Evolutionary conservation across 2,888 invertebrate genomes (phyloP).

Genomic region (Germaria angustata): DNA sequence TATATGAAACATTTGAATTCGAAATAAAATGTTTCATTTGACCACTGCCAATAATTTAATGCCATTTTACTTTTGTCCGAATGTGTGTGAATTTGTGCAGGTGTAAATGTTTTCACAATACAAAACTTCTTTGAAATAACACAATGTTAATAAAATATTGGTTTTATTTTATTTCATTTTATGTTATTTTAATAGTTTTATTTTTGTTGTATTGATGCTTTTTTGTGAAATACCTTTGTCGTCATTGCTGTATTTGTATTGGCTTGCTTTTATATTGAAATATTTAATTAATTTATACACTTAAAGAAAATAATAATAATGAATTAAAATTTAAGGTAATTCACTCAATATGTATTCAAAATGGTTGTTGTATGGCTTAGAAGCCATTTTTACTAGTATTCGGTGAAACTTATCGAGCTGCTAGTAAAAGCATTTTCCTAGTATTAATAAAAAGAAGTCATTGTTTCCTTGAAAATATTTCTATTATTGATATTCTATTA

Average conservation of each 20-base stretch:
- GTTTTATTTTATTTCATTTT: constrained; percentile 9
- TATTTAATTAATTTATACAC: no score
- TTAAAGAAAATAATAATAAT: no score
- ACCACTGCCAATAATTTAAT: not conserved
- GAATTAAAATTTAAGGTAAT: no score
- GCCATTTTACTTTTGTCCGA: not conserved
- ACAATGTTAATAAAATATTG: constrained; percentile 36
- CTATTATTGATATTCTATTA: no score
- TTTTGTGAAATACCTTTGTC: not conserved
- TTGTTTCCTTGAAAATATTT: no score
- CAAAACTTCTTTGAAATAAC: constrained; percentile 47
- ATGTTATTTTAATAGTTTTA: not conserved
- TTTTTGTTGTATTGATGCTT: not conserved
- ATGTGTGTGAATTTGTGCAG: constrained; percentile 58
- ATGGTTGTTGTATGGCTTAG: no score
- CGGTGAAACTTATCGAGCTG: no score
- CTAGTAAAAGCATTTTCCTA: no score
- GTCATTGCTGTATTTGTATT: constrained; percentile 1
- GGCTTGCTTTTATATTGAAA: not conserved
- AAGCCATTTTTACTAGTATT: no score
- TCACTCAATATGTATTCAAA: no score
- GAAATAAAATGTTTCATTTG: not conserved
- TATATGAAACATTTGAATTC: not conserved
- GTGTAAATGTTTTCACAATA: constrained; percentile 56
- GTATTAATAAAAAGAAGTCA: no score